Percentiles rank a stretch among this genome's conserved stretches.
These are phyloP conservation scores for Cordylochernes scorpioides DNA, from an alignment of 2,888 invertebrate species.

Conservation along the genomic window DNA sequence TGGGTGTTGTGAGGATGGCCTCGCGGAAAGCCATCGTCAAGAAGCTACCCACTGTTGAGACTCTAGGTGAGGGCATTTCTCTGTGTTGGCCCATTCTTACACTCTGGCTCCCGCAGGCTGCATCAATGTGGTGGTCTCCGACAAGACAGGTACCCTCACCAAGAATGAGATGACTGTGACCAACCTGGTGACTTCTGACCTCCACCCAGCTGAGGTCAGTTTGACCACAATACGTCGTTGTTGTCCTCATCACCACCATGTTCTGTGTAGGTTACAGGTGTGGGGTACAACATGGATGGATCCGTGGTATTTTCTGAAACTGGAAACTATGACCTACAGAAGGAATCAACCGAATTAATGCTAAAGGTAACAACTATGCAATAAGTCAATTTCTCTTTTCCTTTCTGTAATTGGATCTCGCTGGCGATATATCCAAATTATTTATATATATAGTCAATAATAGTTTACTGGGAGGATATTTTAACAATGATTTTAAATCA, in stretches of 20 bases:
- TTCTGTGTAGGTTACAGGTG: slow-evolving; percentile 37
- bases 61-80: slow-evolving; percentile 34
- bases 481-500: too few species aligned
- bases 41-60: slow-evolving; percentile 90
- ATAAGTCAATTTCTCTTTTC: too few species aligned
- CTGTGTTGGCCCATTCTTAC: background rate
- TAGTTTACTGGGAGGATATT: too few species aligned
- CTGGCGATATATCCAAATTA: too few species aligned
- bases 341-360: slow-evolving; percentile 30
- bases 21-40: slow-evolving; percentile 91
- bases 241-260: background rate
- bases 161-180: slow-evolving; percentile 99
- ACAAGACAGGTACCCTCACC: slow-evolving; percentile 94
- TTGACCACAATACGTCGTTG: background rate
- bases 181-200: slow-evolving; percentile 58
- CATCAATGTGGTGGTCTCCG: slow-evolving; percentile 67
- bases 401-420: too few species aligned
- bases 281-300: slow-evolving; percentile 67
- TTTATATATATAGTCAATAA: too few species aligned
- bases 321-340: slow-evolving; percentile 15
- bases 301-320: slow-evolving; percentile 32
- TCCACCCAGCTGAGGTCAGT: slow-evolving; percentile 39
- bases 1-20: slow-evolving; percentile 98
- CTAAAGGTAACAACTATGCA: slow-evolving; percentile 41
- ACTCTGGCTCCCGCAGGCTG: slow-evolving; percentile 34